Base-by-base conservation (phyloP, 2,888 invertebrate genomes). In the Pomacea canaliculata region DNA sequence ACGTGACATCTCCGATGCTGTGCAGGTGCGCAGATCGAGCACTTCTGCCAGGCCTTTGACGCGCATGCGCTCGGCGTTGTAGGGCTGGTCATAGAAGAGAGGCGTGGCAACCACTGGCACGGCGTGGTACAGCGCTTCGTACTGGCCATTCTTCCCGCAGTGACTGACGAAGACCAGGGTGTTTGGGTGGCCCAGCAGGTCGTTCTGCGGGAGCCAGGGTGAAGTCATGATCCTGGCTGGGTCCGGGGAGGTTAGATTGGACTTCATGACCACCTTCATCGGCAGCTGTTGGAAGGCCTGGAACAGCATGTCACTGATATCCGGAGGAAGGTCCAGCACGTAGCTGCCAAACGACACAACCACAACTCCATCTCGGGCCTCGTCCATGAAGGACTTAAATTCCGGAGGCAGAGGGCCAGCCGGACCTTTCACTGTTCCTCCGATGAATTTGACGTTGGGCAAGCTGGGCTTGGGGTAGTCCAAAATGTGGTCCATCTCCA, bases 31-130 rank as follows among this genome's bases (percentile, higher is more conserved):
- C 37, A 74, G 69, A 49, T 74, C 74, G 23, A 74, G 27, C 60
- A 74, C 74, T 46, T 74, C 74, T 2, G 69, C 74, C n/a, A 74
- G 74, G 10, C 74, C 74, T 23, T 74, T 74, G 49, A 74, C 74
- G 19, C 60, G 66, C 59, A 76, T 70, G 23, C 79, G 63, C 62
- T 79, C 77, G 0, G 79, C 70, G 62, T 77, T 76, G 68, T 79
- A 79, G 27, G 56, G 60, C 60, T 79, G 79, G 69, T 86, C 86
- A 8, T 76, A 84, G 68, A 79, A 73, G 18, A 83, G 48, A 10
- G 86, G 83, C 12, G 84, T 76, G 60, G 81, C 81, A 0, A 86
- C 72, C 63, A 86, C 82, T 3, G 86, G 86, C 46, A 85, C 83
- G 12, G 76, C 86, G 68, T 85, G 84, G 76, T 83, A 86, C 13